Evolutionary conservation across 2,797 vertebrate species (phyloP).

Genomic region (Sebastes minor): DNA sequence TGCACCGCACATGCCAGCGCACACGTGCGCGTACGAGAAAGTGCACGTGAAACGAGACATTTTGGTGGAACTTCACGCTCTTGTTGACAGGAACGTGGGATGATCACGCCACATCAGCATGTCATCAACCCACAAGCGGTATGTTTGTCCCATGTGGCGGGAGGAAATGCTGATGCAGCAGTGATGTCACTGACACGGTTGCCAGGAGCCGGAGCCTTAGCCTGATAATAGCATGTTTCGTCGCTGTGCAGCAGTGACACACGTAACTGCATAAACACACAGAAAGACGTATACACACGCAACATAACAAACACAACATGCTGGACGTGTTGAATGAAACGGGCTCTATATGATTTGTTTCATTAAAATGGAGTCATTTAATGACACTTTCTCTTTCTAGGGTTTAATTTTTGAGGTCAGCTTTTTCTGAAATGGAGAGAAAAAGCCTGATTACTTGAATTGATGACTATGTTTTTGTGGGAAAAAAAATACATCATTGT

Average conservation of each 20-base stretch:
- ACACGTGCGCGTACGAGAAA: neutral
- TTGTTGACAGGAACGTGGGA: conserved; percentile 68
- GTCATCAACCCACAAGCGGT: conserved; percentile 68
- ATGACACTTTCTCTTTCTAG: neutral
- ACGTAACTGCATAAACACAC: conserved; percentile 29
- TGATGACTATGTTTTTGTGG: neutral
- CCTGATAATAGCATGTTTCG: conserved; percentile 60
- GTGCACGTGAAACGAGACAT: conserved; percentile 27
- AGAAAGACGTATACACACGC: neutral
- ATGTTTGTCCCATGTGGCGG: conserved; percentile 68
- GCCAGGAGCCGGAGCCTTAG: conserved; percentile 40
- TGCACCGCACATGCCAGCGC: neutral
- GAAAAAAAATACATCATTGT: neutral
- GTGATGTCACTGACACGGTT: conserved; percentile 52
- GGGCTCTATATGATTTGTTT: neutral
- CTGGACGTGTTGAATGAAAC: neutral
- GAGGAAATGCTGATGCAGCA: conserved; percentile 62
- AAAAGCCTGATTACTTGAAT: neutral
- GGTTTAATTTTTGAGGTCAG: neutral
- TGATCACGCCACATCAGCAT: conserved; percentile 62
- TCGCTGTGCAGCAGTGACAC: conserved; percentile 23
- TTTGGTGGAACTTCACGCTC: conserved; percentile 53
- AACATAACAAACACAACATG: neutral
- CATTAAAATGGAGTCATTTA: neutral
- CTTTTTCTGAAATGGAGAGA: neutral